These are phyloP conservation scores for Myiotriccus ornatus DNA, from an alignment of 2,797 vertebrate species.

Conservation along the genomic window DNA sequence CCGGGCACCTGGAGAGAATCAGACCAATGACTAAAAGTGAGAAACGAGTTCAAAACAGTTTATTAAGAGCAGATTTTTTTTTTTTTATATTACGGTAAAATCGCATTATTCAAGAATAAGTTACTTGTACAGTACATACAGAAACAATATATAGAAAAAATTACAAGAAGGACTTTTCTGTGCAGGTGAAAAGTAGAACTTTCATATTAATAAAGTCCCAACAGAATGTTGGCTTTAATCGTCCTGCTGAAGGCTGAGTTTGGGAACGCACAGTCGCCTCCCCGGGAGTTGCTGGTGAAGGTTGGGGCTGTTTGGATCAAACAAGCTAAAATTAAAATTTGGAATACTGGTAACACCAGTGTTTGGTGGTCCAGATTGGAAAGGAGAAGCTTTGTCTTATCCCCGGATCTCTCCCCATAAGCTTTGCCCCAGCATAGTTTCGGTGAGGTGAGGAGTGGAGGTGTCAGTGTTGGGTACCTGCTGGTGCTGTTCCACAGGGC, in stretches of 20 bases:
- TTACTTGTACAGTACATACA: constrained; percentile 82
- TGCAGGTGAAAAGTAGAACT: constrained; percentile 31
- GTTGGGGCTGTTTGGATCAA: background rate
- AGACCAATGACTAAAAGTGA: background rate
- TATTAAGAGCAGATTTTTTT: constrained; percentile 64
- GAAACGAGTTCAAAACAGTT: constrained; percentile 69
- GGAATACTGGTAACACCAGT: constrained; percentile 24
- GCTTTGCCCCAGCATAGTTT: background rate
- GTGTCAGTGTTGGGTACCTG: background rate
- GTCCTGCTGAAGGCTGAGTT: constrained; percentile 6
- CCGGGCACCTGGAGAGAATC: background rate
- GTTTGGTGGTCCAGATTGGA: background rate
- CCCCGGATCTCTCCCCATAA: background rate
- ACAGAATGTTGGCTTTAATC: constrained; percentile 12
- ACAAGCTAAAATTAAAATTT: background rate
- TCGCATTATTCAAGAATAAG: constrained; percentile 78
- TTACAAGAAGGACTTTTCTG: constrained; percentile 54
- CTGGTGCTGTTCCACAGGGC: background rate
- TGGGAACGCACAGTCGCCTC: background rate
- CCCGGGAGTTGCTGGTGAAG: background rate
- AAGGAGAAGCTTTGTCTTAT: background rate
- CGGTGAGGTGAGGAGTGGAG: background rate
- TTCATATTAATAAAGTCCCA: constrained; percentile 4
- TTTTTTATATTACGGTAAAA: constrained; percentile 72
- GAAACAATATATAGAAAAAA: constrained; percentile 71